Conservation (phyloP, 2,113 vertebrate species). For the Gambusia affinis region DNA sequence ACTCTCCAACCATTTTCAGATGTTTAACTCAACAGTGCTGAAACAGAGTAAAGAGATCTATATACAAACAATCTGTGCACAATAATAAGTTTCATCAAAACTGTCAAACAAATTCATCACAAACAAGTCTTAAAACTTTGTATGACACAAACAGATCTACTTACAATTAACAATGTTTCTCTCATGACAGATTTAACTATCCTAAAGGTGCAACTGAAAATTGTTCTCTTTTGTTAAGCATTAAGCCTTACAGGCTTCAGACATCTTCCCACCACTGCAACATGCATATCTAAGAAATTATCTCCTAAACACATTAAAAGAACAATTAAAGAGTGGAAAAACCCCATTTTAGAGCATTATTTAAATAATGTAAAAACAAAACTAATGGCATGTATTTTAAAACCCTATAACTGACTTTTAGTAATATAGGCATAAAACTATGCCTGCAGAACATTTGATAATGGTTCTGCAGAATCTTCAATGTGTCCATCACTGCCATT, state of each 20-base stretch:
- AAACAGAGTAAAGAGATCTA: too few species aligned
- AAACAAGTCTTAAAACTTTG: not conserved
- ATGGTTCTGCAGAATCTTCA: not conserved
- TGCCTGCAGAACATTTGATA: not conserved
- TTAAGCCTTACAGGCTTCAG: slow-evolving; percentile 64
- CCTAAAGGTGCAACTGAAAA: slow-evolving; percentile 29
- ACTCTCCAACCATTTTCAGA: too few species aligned
- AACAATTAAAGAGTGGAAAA: slow-evolving; percentile 46
- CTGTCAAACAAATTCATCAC: not conserved
- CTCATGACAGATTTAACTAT: slow-evolving; percentile 1
- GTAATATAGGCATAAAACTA: not conserved
- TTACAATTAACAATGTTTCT: not conserved
- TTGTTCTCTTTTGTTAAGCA: slow-evolving; percentile 57
- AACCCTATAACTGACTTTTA: not conserved
- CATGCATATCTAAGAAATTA: slow-evolving; percentile 77
- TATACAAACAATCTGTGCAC: too few species aligned
- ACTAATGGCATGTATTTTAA: slow-evolving; percentile 21
- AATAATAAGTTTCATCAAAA: too few species aligned
- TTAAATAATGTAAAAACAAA: slow-evolving; percentile 34
- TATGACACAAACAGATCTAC: not conserved
- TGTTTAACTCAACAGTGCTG: too few species aligned
- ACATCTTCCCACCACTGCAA: slow-evolving; percentile 53
- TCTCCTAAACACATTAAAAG: slow-evolving; percentile 60
- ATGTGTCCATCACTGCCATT: not conserved
- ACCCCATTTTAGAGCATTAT: slow-evolving; percentile 60